These are phyloP conservation scores for Dasyprocta punctata DNA, from an alignment of 2,113 vertebrate genomes.

Conservation along the genomic window DNA sequence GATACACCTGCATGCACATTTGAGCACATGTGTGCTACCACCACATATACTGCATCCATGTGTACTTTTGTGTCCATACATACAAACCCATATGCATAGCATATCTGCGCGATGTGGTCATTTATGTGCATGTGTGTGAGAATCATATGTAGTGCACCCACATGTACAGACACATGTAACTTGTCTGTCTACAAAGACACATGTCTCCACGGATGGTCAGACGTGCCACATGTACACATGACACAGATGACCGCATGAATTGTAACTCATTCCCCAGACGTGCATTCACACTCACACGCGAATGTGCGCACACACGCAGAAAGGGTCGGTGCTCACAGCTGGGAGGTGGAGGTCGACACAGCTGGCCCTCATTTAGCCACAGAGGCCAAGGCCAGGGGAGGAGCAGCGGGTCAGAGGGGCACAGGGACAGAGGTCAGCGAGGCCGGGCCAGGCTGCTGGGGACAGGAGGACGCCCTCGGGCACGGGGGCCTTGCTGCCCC, in stretches of 20 bases:
- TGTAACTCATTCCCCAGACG: accelerated
- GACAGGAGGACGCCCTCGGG: constrained; percentile 80
- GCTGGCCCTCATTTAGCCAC: constrained; percentile 89
- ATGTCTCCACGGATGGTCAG: accelerated
- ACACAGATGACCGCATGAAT: neutral
- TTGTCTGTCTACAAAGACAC: neutral
- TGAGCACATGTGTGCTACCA: neutral
- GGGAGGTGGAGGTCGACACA: constrained; percentile 84
- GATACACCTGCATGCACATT: neutral
- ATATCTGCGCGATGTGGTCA: accelerated
- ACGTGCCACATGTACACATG: accelerated
- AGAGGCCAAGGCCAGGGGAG: constrained; percentile 82
- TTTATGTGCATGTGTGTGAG: accelerated
- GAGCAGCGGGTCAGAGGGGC: constrained; percentile 34
- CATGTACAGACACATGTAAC: accelerated
- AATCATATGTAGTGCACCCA: accelerated
- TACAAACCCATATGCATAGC: accelerated
- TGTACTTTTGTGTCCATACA: too few relatives aligned
- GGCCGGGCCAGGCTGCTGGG: constrained; percentile 80
- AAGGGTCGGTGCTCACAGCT: constrained; percentile 65
- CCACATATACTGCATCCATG: neutral
- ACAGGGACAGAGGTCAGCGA: constrained; percentile 80
- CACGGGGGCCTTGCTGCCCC: constrained; percentile 63
- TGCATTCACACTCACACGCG: neutral
- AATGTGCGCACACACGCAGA: accelerated